Percentiles rank a stretch among this genome's conserved stretches.
These are phyloP conservation scores for Poeciliopsis occidentalis DNA, from an alignment of 2,113 vertebrate genomes.

Conservation along the genomic window DNA sequence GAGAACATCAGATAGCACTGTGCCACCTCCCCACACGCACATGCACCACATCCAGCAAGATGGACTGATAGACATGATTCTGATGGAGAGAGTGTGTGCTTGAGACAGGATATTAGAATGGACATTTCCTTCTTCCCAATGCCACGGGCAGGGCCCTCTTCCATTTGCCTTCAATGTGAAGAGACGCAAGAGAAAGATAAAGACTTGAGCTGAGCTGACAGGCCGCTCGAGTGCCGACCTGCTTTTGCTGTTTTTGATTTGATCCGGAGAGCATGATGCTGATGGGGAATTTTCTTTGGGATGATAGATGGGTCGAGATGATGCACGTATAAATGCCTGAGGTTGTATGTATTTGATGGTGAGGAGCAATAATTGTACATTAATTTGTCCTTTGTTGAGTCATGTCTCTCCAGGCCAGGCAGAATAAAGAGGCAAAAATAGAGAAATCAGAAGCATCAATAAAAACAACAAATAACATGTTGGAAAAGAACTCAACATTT, in stretches of 20 bases:
- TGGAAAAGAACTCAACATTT: slow-evolving; percentile 2
- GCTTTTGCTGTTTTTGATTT: slow-evolving; percentile 63
- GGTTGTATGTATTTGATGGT: slow-evolving; percentile 35
- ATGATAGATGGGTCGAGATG: slow-evolving; percentile 29
- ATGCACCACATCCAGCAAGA: slow-evolving; percentile 63
- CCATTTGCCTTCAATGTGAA: slow-evolving; percentile 62
- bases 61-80: slow-evolving; percentile 68
- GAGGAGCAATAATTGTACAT: slow-evolving; percentile 40
- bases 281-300: slow-evolving; percentile 26
- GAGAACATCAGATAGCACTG: slow-evolving; percentile 71
- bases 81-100: slow-evolving; percentile 47
- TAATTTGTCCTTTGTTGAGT: slow-evolving; percentile 66
- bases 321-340: slow-evolving; percentile 43
- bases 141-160: slow-evolving; percentile 59
- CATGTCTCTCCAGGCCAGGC: slow-evolving; percentile 13
- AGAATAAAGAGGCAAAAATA: slow-evolving; percentile 37
- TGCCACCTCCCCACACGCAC: slow-evolving; percentile 16
- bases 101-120: slow-evolving; percentile 78
- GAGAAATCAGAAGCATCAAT: slow-evolving; percentile 8
- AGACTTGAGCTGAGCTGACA: slow-evolving; percentile 72
- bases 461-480: slow-evolving; percentile 25
- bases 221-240: slow-evolving; percentile 54
- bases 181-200: slow-evolving; percentile 69
- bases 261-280: slow-evolving; percentile 64
- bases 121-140: slow-evolving; percentile 69